These are phyloP conservation scores for Acanthopleura granulata DNA, from an alignment of 2,888 invertebrate genomes.

Conservation along the genomic window DNA sequence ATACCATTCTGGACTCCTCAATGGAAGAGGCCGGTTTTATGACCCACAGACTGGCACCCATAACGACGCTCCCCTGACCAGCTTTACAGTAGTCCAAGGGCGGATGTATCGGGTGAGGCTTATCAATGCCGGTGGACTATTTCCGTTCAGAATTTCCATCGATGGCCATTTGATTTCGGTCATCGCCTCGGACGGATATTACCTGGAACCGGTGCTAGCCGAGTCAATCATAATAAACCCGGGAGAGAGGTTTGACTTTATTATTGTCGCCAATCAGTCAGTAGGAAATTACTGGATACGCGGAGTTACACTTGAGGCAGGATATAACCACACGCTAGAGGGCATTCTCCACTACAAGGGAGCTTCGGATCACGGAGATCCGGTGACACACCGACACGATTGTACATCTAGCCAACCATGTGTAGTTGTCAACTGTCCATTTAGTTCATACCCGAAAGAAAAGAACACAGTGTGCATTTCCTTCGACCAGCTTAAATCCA, in stretches of 20 bases:
- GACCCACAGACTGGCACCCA: conserved; percentile 5
- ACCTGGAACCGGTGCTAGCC: conserved; percentile 26
- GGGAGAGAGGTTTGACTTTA: conserved; percentile 34
- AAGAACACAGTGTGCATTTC: conserved; percentile 8
- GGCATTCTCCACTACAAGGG: conserved; percentile 23
- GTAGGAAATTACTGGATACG: conserved; percentile 35
- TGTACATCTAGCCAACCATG: conserved; percentile 23
- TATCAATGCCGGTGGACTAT: conserved; percentile 30
- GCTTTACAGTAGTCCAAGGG: conserved; percentile 21
- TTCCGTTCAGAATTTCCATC: conserved; percentile 26
- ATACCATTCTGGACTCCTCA: conserved; percentile 27
- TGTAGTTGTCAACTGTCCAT: conserved; percentile 27
- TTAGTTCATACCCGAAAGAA: conserved; percentile 12
- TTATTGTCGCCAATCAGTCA: conserved; percentile 28
- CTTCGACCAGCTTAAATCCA: conserved; percentile 36
- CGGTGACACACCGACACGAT: not conserved
- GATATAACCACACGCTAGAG: conserved; percentile 2
- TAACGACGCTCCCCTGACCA: conserved; percentile 21
- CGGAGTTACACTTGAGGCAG: conserved; percentile 25
- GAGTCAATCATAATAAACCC: conserved; percentile 24
- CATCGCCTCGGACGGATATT: conserved; percentile 31
- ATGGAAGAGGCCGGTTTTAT: conserved; percentile 31
- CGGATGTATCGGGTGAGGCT: conserved; percentile 28
- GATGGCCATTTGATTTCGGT: conserved; percentile 30
- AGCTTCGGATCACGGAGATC: not conserved